Base-by-base conservation (phyloP, 2,888 invertebrate species). In the Tipula confusa region DNA sequence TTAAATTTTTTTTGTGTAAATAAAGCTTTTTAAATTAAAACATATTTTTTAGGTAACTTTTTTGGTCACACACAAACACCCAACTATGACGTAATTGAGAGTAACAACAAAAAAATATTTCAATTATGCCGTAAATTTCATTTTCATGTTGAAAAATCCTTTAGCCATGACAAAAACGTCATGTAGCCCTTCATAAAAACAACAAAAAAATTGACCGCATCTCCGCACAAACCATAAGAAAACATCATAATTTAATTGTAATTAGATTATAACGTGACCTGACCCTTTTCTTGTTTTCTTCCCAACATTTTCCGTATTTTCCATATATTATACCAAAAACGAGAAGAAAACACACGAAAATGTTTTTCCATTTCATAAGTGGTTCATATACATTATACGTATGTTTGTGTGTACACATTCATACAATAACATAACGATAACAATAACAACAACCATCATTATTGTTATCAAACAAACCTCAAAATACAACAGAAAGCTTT, bases 231-330 rank as follows among this genome's bases (percentile, higher is more conserved):
- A 64, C 64, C 64, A 64, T 7, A 64, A 64, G 64, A 64, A 24
- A 64, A 64, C 64, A 64, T 64, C 64, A 64, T 64, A 64, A 64
- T 64, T 64, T 64, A 64, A 64, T 64, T 64, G 64, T 64, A 64
- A 64, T 64, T 64, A 64, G 64, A 64, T 64, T 24, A 24, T 24
- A 64, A 64, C 64, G 64, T 64, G 64, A 64, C 24, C 64, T 64
- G 24, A 64, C 64, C 64, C 64, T 64, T 64, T 64, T 64, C 64
- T 3, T 18, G 24, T 64, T 24, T 64, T 64, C 64, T 64, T 64
- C 24, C 11, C 9, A 3, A 18, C 9, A n/a, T 64, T 64, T 64
- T 64, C 24, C 24, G n/a, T n/a, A n/a, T 24, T 64, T 64, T 7
- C 24, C 64, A 6, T 11, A 36, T 36, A 3, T 9, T n/a, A n/a